A percentile compares a stretch with the other conserved stretches of the same genome.
Evolutionary conservation across 2,888 invertebrate species (phyloP).

Genomic region (Cylindroiulus punctatus): DNA sequence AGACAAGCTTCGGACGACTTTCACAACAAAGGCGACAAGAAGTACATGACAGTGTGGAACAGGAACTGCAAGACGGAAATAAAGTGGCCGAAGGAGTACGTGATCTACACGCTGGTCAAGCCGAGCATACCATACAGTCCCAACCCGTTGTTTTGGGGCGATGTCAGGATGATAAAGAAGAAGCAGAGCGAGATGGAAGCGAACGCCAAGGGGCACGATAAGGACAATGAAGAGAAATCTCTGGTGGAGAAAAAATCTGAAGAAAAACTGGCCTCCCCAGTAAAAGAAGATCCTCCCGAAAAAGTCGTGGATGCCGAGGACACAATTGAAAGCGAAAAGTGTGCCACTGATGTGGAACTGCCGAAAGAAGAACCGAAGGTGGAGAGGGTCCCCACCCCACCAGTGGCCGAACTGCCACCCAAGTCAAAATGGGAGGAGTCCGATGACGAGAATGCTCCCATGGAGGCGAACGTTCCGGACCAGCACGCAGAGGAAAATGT

Average conservation of each 20-base stretch:
- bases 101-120: slow-evolving; percentile 53
- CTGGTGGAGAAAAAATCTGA: neutral
- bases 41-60: slow-evolving; percentile 53
- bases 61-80: slow-evolving; percentile 55
- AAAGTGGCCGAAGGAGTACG: slow-evolving; percentile 56
- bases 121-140: slow-evolving; percentile 55
- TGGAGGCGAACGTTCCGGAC: neutral
- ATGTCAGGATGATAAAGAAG: slow-evolving; percentile 49
- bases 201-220: neutral
- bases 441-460: neutral
- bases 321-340: neutral
- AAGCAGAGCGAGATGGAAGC: neutral
- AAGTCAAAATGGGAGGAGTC: slow-evolving; percentile 20
- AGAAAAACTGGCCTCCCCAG: neutral
- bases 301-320: neutral
- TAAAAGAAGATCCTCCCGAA: neutral
- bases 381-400: neutral
- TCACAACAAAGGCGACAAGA: slow-evolving; percentile 1
- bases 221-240: neutral
- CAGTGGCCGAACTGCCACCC: neutral
- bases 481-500: too few species aligned
- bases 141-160: slow-evolving; percentile 54
- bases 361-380: neutral
- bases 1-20: neutral
- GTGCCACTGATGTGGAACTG: neutral